Conservation (phyloP, 2,113 vertebrate species). For the Pachyramphus minor region DNA sequence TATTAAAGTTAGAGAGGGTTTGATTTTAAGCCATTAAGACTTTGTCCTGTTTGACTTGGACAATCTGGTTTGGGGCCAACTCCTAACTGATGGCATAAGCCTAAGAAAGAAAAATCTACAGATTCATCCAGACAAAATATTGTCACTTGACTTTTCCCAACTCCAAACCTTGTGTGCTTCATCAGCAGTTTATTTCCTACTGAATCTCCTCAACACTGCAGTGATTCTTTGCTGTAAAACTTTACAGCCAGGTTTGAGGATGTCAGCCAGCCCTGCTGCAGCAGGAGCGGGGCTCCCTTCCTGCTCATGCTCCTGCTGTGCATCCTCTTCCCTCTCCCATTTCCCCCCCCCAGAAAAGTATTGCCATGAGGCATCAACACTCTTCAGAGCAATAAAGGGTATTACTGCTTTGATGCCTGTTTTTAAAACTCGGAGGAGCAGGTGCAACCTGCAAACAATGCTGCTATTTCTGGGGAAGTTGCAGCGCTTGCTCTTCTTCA, state of each 20-base stretch:
- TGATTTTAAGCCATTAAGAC: neutral
- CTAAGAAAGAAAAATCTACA: neutral
- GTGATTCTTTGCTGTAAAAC: neutral
- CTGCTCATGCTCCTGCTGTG: neutral
- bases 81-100: neutral
- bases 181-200: neutral
- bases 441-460: neutral
- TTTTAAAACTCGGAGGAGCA: neutral
- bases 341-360: rapidly evolving
- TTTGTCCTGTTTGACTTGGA: neutral
- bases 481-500: neutral
- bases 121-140: neutral
- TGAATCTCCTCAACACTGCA: neutral
- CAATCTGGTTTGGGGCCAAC: neutral
- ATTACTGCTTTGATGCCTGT: neutral
- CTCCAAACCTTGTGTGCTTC: neutral
- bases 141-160: neutral
- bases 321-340: neutral
- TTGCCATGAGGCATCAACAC: neutral
- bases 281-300: neutral
- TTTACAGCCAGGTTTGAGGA: neutral
- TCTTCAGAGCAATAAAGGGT: neutral
- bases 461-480: neutral
- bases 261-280: neutral
- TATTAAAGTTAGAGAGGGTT: neutral